Conservation (phyloP, 2,797 vertebrate genomes). For the Gephyroberyx darwinii region DNA sequence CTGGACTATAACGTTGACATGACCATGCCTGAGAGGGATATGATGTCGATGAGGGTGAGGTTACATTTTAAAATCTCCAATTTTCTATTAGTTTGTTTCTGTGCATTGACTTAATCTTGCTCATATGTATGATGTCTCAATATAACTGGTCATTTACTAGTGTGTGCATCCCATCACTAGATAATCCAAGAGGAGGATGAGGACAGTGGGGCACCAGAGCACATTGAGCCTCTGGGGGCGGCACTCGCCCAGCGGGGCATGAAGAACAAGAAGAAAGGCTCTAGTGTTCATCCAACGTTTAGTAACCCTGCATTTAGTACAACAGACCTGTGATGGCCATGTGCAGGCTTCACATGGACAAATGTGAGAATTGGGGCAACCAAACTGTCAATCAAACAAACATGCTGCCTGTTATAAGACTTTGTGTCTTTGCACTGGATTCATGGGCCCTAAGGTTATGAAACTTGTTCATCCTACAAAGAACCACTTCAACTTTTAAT, state of each 20-base stretch:
- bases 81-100: neutral
- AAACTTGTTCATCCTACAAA: neutral
- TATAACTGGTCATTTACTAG: neutral
- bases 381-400: conserved; percentile 38
- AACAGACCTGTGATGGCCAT: conserved; percentile 83
- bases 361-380: conserved; percentile 10
- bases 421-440: neutral
- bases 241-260: conserved; percentile 77
- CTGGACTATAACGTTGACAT: conserved; percentile 83
- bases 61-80: neutral
- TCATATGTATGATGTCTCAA: neutral
- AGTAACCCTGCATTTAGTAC: conserved; percentile 82
- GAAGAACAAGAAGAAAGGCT: conserved; percentile 24
- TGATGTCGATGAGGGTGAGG: conserved; percentile 68
- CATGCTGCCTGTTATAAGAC: neutral
- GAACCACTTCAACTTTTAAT: neutral
- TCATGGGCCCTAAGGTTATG: neutral
- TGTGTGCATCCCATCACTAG: conserved; percentile 20
- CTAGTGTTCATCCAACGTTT: conserved; percentile 9
- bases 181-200: conserved; percentile 71
- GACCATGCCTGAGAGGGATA: conserved; percentile 46
- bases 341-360: conserved; percentile 7
- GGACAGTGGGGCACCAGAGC: conserved; percentile 28
- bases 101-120: neutral
- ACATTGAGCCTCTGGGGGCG: conserved; percentile 80